A percentile compares a stretch with the other conserved stretches of the same genome.
Evolutionary conservation across 2,113 vertebrate species (phyloP).

Genomic region (Catharus bicknelli): DNA sequence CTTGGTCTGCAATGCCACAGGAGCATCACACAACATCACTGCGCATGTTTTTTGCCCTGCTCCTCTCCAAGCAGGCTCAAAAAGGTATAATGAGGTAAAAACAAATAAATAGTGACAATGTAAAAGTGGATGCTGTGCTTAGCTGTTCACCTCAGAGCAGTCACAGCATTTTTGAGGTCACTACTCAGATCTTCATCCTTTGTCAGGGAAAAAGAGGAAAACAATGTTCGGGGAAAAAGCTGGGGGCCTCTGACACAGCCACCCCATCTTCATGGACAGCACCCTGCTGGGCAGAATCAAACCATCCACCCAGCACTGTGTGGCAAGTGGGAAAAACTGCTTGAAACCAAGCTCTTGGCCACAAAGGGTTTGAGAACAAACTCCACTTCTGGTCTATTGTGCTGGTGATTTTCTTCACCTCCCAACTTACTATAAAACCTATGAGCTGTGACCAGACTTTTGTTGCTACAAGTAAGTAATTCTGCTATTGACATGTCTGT

Average conservation of each 20-base stretch:
- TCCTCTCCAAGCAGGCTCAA: neutral
- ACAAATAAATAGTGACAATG: neutral
- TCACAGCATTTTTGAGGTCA: neutral
- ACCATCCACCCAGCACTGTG: rapidly evolving
- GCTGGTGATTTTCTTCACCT: slow-evolving; percentile 8
- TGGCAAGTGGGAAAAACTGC: neutral
- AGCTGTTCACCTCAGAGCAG: neutral
- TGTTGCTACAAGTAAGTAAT: neutral
- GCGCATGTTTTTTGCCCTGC: rapidly evolving
- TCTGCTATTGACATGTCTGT: neutral
- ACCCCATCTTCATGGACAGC: neutral
- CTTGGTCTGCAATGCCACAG: neutral
- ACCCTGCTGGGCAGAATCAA: neutral
- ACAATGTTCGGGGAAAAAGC: neutral
- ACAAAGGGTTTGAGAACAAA: neutral
- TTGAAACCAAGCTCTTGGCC: neutral
- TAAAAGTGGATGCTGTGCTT: neutral
- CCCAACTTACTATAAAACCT: neutral
- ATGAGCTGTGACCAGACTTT: neutral
- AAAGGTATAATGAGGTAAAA: neutral
- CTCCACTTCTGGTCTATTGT: neutral
- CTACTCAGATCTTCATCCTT: neutral
- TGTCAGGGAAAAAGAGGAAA: neutral
- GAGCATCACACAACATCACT: rapidly evolving
- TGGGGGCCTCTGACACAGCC: neutral